Evolutionary conservation across 2,888 invertebrate species (phyloP), one percentile per base, ranked within the genome.

Genomic region (Mimumesa dahlbomi): DNA sequence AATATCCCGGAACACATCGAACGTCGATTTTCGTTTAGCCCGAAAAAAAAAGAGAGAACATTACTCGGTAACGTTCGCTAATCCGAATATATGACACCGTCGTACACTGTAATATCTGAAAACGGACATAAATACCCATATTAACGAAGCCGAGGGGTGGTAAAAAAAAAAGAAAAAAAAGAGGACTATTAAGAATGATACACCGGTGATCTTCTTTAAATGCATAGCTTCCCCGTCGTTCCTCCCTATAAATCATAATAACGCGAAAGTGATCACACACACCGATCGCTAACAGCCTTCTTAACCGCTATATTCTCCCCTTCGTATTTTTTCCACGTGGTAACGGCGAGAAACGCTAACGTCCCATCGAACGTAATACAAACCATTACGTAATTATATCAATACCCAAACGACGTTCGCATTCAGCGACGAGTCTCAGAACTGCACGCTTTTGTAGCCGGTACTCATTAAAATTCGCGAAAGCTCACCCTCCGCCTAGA

Each of bases 361-460:
- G 14, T 16, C 0, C 14, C 16, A 16, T 2, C 25, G 2, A 9
- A 5, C 9, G n/a, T n/a, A n/a, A n/a, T n/a, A n/a, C n/a, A n/a
- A n/a, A 16, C 18, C 46, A 46, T 59, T 59, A 46, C 50, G 21
- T 36, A 65, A 66, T 54, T 66, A 53, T n/a, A n/a, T n/a, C 13
- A 22, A 11, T 40, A 9, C 34, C 7, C 14, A 3, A 5, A 16
- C 18, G 40, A 3, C 9, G 14, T 40, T 40, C 5, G 5, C 9
- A 2, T 40, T 9, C 14, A 11, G 36, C 25, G 29, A 4, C 45
- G 54, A 29, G 34, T 16, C 49, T 42, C 43, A 34, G 38, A 18
- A 29, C 25, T 38, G 45, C 25, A 5, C 42, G 9, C 21, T 43
- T 16, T 54, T 11, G n/a, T 18, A n/a, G n/a, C n/a, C n/a, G 19